Evolutionary conservation across 2,113 vertebrate genomes (phyloP).

Genomic region (Setophaga petechia): DNA sequence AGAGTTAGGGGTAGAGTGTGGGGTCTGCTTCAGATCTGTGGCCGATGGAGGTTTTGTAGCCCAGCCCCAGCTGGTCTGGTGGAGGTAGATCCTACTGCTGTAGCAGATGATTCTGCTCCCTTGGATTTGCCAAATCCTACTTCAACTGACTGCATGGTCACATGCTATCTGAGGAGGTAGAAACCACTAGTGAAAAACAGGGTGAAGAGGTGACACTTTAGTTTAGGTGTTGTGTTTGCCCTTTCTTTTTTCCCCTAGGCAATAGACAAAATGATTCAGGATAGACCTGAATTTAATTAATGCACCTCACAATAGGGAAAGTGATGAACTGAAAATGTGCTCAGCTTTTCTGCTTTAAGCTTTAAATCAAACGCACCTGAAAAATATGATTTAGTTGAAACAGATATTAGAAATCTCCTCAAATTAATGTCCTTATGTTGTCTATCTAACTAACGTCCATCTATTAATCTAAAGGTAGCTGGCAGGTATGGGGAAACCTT

Average conservation of each 20-base stretch:
- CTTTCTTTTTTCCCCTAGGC: neutral
- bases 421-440: neutral
- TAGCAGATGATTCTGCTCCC: neutral
- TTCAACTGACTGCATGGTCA: neutral
- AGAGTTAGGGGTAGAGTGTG: rapidly evolving
- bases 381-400: neutral
- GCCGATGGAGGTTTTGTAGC: neutral
- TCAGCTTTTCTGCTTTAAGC: neutral
- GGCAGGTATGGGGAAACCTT: neutral
- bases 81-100: neutral
- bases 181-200: neutral
- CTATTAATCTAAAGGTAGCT: neutral
- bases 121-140: neutral
- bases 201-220: neutral
- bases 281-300: neutral
- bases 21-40: neutral
- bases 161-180: rapidly evolving
- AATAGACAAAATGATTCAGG: neutral
- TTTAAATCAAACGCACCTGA: neutral
- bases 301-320: neutral
- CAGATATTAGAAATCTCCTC: neutral
- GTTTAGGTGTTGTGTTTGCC: neutral
- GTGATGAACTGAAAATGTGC: neutral
- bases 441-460: neutral
- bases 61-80: neutral